Evolutionary conservation across 2,888 invertebrate species (phyloP).

Genomic region (Trichopria drosophilae): DNA sequence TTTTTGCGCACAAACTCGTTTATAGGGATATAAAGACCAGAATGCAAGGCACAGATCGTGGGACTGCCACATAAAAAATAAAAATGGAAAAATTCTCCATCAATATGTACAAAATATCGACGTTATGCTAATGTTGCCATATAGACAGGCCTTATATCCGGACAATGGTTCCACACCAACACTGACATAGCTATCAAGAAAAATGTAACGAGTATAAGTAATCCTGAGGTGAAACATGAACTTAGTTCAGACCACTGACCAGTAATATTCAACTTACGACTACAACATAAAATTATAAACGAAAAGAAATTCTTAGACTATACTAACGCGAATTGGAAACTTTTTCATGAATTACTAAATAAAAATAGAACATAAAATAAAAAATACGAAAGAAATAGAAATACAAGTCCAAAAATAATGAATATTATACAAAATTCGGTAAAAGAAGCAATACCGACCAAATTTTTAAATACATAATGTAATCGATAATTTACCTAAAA

Average conservation of each 20-base stretch:
- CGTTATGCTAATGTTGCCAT: constrained; percentile 29
- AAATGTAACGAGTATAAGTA: constrained; percentile 29
- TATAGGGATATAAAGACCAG: constrained; percentile 37
- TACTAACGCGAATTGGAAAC: constrained; percentile 28
- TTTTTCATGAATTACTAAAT: constrained; percentile 21
- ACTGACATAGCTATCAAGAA: constrained; percentile 40
- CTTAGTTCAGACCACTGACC: constrained; percentile 40
- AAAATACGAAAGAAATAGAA: constrained; percentile 22
- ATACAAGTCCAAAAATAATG: constrained; percentile 25
- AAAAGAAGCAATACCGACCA: constrained; percentile 9
- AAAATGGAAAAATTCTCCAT: constrained; percentile 31
- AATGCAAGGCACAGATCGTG: constrained; percentile 38
- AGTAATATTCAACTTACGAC: constrained; percentile 28
- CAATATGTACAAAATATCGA: constrained; percentile 31
- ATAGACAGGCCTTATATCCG: constrained; percentile 38
- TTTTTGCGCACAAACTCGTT: too few species aligned
- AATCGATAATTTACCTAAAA: constrained; percentile 14
- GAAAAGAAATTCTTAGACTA: constrained; percentile 16
- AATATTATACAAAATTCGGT: constrained; percentile 9
- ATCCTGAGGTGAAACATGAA: constrained; percentile 24
- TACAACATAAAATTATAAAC: too few species aligned
- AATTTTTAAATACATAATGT: constrained; percentile 20
- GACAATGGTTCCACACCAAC: too few species aligned
- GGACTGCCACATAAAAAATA: constrained; percentile 31
- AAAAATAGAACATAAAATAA: constrained; percentile 17